phyloP scores from a whole-genome alignment of 2,797 vertebrate genomes.

The Calcarius lapponicus region DNA sequence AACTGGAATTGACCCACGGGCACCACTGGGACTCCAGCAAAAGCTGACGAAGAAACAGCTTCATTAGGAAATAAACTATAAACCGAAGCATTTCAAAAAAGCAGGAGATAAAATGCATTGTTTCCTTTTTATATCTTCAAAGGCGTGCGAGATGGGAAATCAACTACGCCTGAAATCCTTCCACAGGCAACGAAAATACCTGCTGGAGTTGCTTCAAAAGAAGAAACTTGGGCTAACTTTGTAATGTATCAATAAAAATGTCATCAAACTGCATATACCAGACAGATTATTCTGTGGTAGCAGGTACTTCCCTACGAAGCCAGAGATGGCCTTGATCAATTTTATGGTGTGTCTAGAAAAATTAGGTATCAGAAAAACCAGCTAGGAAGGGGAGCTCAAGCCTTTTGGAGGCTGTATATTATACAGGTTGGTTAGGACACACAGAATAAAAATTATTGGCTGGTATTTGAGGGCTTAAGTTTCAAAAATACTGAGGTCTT shows the following conservation, averaged over 20 bases:
- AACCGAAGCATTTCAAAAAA: not conserved
- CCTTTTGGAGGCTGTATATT: not conserved
- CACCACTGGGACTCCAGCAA: not conserved
- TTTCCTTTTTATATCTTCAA: slow-evolving; percentile 40
- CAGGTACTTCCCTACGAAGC: not conserved
- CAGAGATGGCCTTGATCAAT: slow-evolving; percentile 31
- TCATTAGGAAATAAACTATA: slow-evolving; percentile 6
- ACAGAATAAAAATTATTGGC: slow-evolving; percentile 1
- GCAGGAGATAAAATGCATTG: slow-evolving; percentile 24
- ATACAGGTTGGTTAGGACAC: not conserved
- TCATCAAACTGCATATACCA: slow-evolving; percentile 13
- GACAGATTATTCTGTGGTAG: slow-evolving; percentile 17
- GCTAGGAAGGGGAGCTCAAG: not conserved
- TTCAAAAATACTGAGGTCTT: not conserved
- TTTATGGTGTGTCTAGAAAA: slow-evolving; percentile 43
- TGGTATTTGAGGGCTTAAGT: not conserved
- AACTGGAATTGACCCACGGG: slow-evolving; percentile 2
- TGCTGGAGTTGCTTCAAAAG: slow-evolving; percentile 41
- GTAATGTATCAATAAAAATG: slow-evolving; percentile 52
- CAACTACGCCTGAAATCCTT: slow-evolving; percentile 28
- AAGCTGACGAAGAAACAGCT: slow-evolving; percentile 7
- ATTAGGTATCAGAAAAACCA: not conserved
- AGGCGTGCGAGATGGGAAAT: slow-evolving; percentile 20
- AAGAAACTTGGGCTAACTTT: slow-evolving; percentile 41
- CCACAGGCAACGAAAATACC: slow-evolving; percentile 19